Conservation (phyloP, 1,140 invertebrate genomes). For the Papilio polyxenes region DNA sequence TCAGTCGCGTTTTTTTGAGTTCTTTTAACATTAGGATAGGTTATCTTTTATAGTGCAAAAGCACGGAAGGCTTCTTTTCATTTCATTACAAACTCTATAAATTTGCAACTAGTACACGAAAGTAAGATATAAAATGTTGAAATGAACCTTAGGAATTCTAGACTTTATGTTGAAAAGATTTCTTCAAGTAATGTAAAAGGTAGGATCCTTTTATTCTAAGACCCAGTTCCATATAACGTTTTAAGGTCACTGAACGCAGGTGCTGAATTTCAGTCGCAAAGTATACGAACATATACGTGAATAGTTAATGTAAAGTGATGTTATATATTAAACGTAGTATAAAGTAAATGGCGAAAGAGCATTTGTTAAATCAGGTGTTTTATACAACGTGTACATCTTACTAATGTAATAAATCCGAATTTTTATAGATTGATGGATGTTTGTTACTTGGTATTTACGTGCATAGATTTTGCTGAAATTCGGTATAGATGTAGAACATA, state of each 20-base stretch:
- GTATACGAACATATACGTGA: not conserved
- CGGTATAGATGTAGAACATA: too few species aligned
- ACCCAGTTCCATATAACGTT: not conserved
- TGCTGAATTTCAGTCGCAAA: conserved; percentile 13
- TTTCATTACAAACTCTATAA: not conserved
- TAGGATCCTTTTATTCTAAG: not conserved
- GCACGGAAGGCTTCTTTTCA: too few species aligned
- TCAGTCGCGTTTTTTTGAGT: too few species aligned
- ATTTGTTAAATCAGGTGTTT: not conserved
- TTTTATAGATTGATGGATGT: too few species aligned
- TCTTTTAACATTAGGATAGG: too few species aligned
- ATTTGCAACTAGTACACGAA: not conserved
- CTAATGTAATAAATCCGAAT: too few species aligned
- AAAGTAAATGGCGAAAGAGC: not conserved
- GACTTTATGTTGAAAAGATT: not conserved
- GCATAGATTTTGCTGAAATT: too few species aligned
- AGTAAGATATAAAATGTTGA: not conserved
- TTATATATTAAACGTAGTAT: not conserved
- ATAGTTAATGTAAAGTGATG: conserved; percentile 7
- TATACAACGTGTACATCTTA: not conserved
- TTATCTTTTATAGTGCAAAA: too few species aligned
- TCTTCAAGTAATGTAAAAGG: not conserved
- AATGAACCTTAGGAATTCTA: not conserved
- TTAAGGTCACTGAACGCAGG: conserved; percentile 3
- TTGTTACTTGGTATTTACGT: too few species aligned